Percentiles rank a stretch among this genome's conserved stretches.
Evolutionary conservation across 2,113 vertebrate genomes (phyloP).

Genomic region (Stegostoma tigrinum): DNA sequence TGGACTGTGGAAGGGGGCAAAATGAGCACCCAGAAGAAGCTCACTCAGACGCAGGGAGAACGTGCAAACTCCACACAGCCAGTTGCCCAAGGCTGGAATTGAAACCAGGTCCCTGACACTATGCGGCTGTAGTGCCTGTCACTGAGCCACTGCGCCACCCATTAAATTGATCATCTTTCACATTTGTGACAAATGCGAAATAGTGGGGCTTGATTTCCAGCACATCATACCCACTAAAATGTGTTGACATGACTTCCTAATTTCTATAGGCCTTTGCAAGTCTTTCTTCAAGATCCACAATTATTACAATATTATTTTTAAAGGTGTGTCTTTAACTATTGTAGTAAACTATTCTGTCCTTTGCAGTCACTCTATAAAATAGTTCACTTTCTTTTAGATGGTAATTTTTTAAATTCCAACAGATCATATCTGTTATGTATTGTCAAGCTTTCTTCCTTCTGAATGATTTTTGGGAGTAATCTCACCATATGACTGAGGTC

Average conservation of each 20-base stretch:
- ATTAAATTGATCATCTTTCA: no score
- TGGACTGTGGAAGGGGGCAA: no score
- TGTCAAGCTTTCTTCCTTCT: neutral
- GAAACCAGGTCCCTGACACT: no score
- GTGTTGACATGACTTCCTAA: neutral
- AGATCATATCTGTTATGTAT: neutral
- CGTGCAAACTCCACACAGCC: no score
- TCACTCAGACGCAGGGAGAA: no score
- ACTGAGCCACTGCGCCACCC: no score
- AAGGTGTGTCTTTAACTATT: neutral
- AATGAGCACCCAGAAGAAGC: no score
- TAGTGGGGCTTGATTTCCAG: no score
- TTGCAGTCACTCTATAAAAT: neutral
- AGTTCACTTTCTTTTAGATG: neutral
- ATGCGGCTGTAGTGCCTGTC: no score
- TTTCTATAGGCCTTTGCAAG: neutral
- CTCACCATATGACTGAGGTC: neutral
- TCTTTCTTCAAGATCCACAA: neutral
- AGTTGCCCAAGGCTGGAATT: no score
- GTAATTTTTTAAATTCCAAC: neutral
- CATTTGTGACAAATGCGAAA: no score
- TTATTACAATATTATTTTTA: neutral
- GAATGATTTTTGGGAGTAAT: neutral
- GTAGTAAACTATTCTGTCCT: neutral
- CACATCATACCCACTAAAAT: no score